A percentile compares a stretch with the other conserved stretches of the same genome.
Conservation (phyloP, 1,140 invertebrate genomes). For the Drosophila equinoxialis region DNA sequence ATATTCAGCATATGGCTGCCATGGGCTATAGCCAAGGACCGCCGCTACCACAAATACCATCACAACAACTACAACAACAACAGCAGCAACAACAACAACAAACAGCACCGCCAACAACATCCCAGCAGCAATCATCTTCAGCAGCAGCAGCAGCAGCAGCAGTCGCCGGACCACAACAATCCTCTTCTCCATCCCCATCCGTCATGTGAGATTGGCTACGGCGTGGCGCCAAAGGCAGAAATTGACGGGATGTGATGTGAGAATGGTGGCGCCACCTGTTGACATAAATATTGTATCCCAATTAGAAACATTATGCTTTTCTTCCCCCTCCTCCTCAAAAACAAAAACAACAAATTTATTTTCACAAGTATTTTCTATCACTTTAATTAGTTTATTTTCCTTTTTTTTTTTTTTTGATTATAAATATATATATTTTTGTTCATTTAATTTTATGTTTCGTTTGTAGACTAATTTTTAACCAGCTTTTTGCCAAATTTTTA, state of each 20-base stretch:
- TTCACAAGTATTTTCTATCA: conserved; percentile 16
- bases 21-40: conserved; percentile 64
- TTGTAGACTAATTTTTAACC: conserved; percentile 77
- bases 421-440: conserved; percentile 33
- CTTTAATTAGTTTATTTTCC: conserved; percentile 26
- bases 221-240: conserved; percentile 70
- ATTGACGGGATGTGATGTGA: conserved; percentile 7
- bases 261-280: conserved; percentile 71
- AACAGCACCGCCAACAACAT: conserved; percentile 28
- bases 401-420: conserved; percentile 28
- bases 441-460: conserved; percentile 51
- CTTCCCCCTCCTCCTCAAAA: background rate
- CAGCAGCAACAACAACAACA: conserved; percentile 27
- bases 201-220: conserved; percentile 73
- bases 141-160: background rate
- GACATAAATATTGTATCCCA: conserved; percentile 56
- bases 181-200: conserved; percentile 20
- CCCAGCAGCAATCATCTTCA: conserved; percentile 30
- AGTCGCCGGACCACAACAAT: background rate
- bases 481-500: conserved; percentile 79
- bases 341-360: conserved; percentile 1
- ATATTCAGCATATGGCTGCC: conserved; percentile 64
- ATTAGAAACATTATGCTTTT: conserved; percentile 38
- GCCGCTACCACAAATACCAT: conserved; percentile 32
- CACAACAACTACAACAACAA: conserved; percentile 35